Evolutionary conservation across 1,140 invertebrate species (phyloP).

Genomic region (Protaetia brevitarsis): DNA sequence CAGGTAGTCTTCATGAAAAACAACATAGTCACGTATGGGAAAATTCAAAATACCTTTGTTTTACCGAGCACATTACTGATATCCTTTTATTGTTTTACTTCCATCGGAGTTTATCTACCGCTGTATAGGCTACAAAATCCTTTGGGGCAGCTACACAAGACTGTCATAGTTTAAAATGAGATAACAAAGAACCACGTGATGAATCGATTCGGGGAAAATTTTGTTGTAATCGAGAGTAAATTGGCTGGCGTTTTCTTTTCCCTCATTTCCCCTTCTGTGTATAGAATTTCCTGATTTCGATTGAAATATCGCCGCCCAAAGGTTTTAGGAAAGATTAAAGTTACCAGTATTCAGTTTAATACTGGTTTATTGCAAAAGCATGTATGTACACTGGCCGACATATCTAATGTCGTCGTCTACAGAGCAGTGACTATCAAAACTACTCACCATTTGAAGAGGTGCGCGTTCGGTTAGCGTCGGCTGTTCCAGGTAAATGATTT

Average conservation of each 20-base stretch:
- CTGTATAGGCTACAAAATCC: background rate
- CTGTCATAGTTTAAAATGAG: slow-evolving; percentile 13
- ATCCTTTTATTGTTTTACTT: slow-evolving; percentile 5
- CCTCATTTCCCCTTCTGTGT: background rate
- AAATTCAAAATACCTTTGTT: slow-evolving; percentile 7
- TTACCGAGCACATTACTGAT: background rate
- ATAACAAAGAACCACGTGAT: background rate
- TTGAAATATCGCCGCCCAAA: too few species aligned
- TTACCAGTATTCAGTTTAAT: too few species aligned
- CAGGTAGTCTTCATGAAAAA: background rate
- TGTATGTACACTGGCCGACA: too few species aligned
- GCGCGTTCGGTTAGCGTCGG: too few species aligned
- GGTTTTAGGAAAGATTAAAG: too few species aligned
- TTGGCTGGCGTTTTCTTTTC: background rate
- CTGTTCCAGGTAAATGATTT: too few species aligned
- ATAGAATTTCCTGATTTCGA: background rate
- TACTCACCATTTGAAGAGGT: too few species aligned
- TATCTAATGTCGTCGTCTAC: too few species aligned
- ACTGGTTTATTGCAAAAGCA: too few species aligned
- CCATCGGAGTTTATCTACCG: background rate
- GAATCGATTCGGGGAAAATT: slow-evolving; percentile 1
- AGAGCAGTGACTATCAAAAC: too few species aligned
- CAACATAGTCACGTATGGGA: slow-evolving; percentile 5
- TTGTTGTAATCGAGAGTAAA: background rate
- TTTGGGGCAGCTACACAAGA: background rate